Conservation (phyloP, 2,797 vertebrate species). For the Lepilemur septentrionalis region DNA sequence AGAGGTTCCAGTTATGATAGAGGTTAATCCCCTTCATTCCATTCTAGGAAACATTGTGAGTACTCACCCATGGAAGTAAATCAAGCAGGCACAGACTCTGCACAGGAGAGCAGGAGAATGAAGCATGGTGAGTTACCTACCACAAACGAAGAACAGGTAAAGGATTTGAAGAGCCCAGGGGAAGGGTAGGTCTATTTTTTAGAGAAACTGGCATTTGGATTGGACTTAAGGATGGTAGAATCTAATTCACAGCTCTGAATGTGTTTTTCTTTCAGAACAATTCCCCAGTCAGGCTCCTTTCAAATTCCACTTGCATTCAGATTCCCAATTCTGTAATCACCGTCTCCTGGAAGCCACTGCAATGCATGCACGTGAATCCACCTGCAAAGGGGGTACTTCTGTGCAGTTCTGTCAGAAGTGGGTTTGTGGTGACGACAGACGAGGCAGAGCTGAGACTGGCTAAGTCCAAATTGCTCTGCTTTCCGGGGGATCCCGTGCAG, state of each 20-base stretch:
- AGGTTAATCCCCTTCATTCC: background rate
- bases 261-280: slow-evolving; percentile 29
- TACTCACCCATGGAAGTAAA: background rate
- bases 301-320: slow-evolving; percentile 8
- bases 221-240: background rate
- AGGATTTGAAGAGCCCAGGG: background rate
- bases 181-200: background rate
- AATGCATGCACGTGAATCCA: background rate
- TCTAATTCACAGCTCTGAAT: background rate
- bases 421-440: background rate
- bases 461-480: background rate
- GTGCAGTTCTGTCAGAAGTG: background rate
- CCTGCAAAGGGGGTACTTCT: background rate
- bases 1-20: background rate
- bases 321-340: background rate
- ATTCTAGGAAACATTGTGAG: background rate
- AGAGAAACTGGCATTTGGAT: background rate
- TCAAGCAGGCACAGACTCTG: too few species aligned
- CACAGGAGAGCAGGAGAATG: background rate
- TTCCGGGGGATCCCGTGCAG: background rate
- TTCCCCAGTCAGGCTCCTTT: background rate
- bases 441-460: background rate
- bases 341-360: background rate
- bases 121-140: accelerated
- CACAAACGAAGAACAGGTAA: background rate